phyloP scores from a whole-genome alignment of 2,797 vertebrate genomes.

The Danio kyathit region DNA sequence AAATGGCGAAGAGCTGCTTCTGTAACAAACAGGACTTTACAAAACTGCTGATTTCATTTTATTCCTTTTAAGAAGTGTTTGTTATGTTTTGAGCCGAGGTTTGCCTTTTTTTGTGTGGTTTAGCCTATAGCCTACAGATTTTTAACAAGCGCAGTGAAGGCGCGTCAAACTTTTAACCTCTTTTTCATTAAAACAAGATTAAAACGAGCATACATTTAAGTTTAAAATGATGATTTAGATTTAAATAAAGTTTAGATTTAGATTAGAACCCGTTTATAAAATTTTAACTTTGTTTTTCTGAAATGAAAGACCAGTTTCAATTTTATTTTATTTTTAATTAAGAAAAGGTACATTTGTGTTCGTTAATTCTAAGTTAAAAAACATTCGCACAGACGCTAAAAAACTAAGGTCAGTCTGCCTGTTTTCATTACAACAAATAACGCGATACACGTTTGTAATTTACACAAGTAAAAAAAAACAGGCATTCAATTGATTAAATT shows the following conservation, averaged over 20 bases:
- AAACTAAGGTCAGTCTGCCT: neutral
- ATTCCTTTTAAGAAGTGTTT: conserved; percentile 39
- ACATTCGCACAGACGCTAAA: neutral
- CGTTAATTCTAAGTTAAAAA: conserved; percentile 6
- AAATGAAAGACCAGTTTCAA: neutral
- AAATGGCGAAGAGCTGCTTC: conserved; percentile 73
- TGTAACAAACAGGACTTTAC: conserved; percentile 70
- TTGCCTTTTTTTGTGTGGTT: conserved; percentile 30
- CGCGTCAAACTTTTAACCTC: conserved; percentile 59
- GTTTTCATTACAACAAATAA: conserved; percentile 7
- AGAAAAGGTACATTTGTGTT: neutral
- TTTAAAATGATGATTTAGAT: neutral
- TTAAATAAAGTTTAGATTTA: neutral
- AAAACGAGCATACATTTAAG: neutral
- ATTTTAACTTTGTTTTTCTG: neutral
- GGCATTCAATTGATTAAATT: neutral
- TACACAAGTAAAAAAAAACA: conserved; percentile 2
- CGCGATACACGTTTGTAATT: neutral
- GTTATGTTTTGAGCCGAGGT: conserved; percentile 32
- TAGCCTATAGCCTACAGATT: neutral
- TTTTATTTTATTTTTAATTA: neutral
- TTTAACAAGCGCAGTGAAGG: conserved; percentile 25
- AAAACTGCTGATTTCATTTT: conserved; percentile 35
- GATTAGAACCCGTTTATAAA: neutral
- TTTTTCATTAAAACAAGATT: conserved; percentile 7